Evolutionary conservation across 1,140 invertebrate species (phyloP).

Genomic region (Chironomus striatipennis): DNA sequence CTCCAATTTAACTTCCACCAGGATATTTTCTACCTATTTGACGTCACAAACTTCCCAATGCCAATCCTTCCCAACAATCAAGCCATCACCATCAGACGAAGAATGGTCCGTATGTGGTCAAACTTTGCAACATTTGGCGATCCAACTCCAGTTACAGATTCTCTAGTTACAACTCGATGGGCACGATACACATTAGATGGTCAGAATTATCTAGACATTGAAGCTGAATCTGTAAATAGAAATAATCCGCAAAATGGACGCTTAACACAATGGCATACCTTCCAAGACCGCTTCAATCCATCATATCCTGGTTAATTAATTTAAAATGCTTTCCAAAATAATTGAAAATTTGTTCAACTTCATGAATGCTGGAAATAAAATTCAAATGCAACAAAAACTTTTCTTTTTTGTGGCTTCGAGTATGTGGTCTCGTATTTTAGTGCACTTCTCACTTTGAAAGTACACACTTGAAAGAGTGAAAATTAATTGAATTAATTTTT

Average conservation of each 20-base stretch:
- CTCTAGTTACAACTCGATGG: neutral
- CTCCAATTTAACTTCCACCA: no score
- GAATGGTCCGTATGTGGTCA: conserved; percentile 44
- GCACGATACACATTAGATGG: neutral
- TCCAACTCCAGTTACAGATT: conserved; percentile 1
- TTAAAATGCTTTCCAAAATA: neutral
- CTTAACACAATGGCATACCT: neutral
- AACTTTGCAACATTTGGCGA: conserved; percentile 45
- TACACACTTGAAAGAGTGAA: neutral
- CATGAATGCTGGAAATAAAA: neutral
- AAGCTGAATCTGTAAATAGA: neutral
- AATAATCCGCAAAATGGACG: neutral
- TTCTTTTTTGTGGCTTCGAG: neutral
- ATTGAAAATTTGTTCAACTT: neutral
- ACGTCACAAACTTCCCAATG: conserved; percentile 31
- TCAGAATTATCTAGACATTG: neutral
- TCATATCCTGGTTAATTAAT: conserved; percentile 2
- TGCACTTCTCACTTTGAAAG: neutral
- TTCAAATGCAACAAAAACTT: neutral
- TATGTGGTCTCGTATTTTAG: neutral
- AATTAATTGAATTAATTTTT: conserved; percentile 15
- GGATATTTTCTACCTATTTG: conserved; percentile 43
- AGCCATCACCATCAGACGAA: conserved; percentile 28
- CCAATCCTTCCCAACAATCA: conserved; percentile 24
- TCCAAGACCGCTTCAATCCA: neutral